Evolutionary conservation across 2,888 invertebrate genomes (phyloP).

Genomic region (Drosophila mulleri): DNA sequence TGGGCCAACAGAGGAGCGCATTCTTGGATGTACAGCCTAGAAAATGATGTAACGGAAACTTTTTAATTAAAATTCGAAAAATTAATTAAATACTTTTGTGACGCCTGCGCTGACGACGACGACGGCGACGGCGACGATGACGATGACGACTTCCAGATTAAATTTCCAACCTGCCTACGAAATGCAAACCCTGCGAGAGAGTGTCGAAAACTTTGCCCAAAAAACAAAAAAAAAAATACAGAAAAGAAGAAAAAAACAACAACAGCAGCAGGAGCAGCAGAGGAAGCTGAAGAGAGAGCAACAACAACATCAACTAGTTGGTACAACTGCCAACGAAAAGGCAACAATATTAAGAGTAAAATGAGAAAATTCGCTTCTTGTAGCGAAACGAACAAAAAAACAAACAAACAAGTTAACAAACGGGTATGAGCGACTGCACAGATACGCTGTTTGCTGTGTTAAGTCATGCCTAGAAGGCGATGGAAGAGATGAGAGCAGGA

Average conservation of each 20-base stretch:
- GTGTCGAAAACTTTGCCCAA: conserved; percentile 66
- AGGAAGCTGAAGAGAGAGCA: conserved; percentile 28
- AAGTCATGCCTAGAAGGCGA: too few species aligned
- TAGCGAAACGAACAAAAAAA: conserved; percentile 23
- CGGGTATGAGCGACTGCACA: neutral
- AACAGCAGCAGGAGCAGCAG: conserved; percentile 12
- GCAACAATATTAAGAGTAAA: conserved; percentile 79
- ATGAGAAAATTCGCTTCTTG: conserved; percentile 79
- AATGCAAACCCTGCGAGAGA: conserved; percentile 65
- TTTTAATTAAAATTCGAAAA: conserved; percentile 81
- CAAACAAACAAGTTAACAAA: conserved; percentile 28
- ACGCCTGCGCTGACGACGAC: conserved; percentile 70
- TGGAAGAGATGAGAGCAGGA: too few species aligned
- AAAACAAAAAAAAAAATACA: conserved; percentile 25
- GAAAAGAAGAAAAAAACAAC: conserved; percentile 18
- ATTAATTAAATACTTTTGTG: conserved; percentile 81
- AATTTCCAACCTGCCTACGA: conserved; percentile 80
- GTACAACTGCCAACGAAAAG: conserved; percentile 44
- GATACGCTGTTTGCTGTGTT: neutral
- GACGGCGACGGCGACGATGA: conserved; percentile 74
- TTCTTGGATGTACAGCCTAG: conserved; percentile 42
- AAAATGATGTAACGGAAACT: conserved; percentile 73
- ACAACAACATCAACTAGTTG: conserved; percentile 36
- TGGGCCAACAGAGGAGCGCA: neutral
- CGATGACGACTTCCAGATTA: conserved; percentile 81